Conservation (phyloP, 2,888 invertebrate species). For the Caenorhabditis afra region DNA sequence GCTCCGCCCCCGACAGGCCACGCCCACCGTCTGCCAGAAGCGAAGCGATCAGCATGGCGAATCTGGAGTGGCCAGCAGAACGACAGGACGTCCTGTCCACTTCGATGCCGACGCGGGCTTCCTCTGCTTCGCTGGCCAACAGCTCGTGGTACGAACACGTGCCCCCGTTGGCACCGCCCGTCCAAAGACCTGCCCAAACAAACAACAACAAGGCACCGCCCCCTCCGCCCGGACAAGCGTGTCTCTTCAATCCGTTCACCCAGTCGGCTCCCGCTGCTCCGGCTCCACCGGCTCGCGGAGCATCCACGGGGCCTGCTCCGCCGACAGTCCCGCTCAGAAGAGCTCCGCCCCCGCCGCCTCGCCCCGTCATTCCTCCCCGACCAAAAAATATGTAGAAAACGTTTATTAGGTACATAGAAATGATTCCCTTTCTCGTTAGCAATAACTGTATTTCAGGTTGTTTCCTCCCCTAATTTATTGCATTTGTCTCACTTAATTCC, state of each 20-base stretch:
- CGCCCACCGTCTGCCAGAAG: constrained; percentile 68
- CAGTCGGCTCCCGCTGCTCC: constrained; percentile 42
- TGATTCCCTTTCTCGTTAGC: constrained; percentile 39
- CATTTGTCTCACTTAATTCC: constrained; percentile 36
- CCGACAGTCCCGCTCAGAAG: constrained; percentile 56
- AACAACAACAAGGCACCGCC: constrained; percentile 39
- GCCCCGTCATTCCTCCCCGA: constrained; percentile 66
- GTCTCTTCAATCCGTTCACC: constrained; percentile 58
- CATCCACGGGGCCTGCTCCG: constrained; percentile 23
- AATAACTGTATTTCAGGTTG: constrained; percentile 28
- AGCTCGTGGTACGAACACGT: constrained; percentile 57
- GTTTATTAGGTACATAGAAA: constrained; percentile 9
- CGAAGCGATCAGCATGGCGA: constrained; percentile 50
- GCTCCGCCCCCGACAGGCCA: constrained; percentile 61
- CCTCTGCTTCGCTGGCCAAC: constrained; percentile 47
- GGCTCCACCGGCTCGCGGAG: constrained; percentile 29
- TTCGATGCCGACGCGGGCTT: constrained; percentile 60
- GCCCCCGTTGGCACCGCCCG: constrained; percentile 49
- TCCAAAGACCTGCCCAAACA: constrained; percentile 9
- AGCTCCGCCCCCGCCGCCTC: constrained; percentile 66
- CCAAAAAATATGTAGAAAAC: constrained; percentile 53
- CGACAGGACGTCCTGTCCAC: constrained; percentile 45
- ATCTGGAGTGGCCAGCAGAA: constrained; percentile 64
- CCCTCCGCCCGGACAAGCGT: constrained; percentile 16
- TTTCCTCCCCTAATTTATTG: constrained; percentile 29